A percentile compares a stretch with the other conserved stretches of the same genome.
These are phyloP conservation scores for Polypterus bichir DNA, from an alignment of 2,113 vertebrate genomes.

Conservation along the genomic window DNA sequence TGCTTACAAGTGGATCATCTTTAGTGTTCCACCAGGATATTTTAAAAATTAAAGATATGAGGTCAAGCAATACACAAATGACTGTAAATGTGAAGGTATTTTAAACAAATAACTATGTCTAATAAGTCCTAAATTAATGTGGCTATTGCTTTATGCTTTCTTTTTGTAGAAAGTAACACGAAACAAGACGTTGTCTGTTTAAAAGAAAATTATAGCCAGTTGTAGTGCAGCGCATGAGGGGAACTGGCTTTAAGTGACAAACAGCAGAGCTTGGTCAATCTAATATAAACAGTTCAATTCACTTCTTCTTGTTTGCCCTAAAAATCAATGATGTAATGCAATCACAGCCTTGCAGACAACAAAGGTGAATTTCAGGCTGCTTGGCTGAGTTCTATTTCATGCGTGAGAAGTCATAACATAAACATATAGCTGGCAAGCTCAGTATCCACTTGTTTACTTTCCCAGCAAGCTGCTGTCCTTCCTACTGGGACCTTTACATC, in stretches of 20 bases:
- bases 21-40: no score
- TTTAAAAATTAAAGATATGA: no score
- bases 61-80: no score
- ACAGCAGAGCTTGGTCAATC: background rate
- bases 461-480: slow-evolving; percentile 19
- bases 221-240: background rate
- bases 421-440: slow-evolving; percentile 24
- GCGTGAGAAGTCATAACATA: slow-evolving; percentile 51
- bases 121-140: no score
- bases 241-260: background rate
- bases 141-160: no score
- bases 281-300: background rate
- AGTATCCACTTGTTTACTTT: slow-evolving; percentile 19
- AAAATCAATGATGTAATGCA: slow-evolving; percentile 59
- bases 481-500: slow-evolving; percentile 35
- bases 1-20: no score
- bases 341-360: slow-evolving; percentile 53
- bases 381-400: slow-evolving; percentile 60
- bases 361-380: slow-evolving; percentile 38
- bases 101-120: no score
- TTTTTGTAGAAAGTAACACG: no score
- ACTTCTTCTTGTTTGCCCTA: slow-evolving; percentile 8
- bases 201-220: no score
- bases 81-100: no score
- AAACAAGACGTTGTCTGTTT: no score